Conservation (phyloP, 2,113 vertebrate species). For the Phalacrocorax pelagicus region DNA sequence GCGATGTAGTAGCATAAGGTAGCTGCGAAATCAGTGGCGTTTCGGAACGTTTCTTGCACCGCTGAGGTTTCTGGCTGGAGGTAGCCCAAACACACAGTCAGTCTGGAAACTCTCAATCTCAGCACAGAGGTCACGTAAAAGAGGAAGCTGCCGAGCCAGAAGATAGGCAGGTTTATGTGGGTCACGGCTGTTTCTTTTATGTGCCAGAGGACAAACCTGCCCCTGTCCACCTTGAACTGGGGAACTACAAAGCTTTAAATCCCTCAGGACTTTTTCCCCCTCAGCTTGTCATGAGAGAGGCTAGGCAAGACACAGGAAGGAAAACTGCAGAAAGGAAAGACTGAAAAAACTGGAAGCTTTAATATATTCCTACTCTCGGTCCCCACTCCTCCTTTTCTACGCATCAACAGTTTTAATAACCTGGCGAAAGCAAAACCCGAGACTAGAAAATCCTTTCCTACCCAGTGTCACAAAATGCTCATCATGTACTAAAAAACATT, state of each 20-base stretch:
- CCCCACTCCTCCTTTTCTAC: background rate
- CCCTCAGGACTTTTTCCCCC: fast-evolving
- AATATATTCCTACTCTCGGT: background rate
- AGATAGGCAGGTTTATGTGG: background rate
- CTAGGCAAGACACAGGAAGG: background rate
- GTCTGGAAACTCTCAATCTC: background rate
- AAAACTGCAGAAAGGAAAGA: background rate
- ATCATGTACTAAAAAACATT: background rate
- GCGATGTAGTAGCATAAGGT: background rate
- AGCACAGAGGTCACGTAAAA: background rate
- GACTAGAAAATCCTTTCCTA: background rate
- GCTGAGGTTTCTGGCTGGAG: background rate
- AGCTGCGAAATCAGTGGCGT: background rate
- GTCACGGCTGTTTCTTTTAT: background rate
- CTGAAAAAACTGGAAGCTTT: background rate
- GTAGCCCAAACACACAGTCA: background rate
- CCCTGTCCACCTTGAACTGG: background rate
- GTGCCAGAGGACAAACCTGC: background rate
- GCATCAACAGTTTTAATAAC: background rate
- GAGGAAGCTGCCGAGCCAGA: background rate
- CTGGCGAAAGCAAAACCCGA: background rate
- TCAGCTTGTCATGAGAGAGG: background rate
- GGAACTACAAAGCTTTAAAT: background rate
- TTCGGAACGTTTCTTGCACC: background rate
- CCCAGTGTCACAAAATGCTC: background rate